A percentile compares a stretch with the other conserved stretches of the same genome.
Evolutionary conservation across 1,140 invertebrate species (phyloP).

Genomic region (Philopotamus ludificatus): DNA sequence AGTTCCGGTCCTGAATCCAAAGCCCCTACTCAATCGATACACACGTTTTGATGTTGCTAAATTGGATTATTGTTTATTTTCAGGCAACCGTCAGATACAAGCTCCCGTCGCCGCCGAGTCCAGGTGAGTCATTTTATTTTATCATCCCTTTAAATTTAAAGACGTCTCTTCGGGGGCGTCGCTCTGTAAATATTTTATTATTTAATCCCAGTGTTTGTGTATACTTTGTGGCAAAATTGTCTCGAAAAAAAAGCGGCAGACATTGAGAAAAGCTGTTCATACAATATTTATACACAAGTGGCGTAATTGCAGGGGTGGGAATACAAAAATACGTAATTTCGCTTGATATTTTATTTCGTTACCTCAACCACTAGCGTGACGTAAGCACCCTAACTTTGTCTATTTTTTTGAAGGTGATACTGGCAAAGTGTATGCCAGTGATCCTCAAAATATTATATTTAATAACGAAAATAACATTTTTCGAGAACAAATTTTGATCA

Average conservation of each 20-base stretch:
- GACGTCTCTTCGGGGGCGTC: too few species aligned
- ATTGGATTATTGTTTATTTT: constrained; percentile 43
- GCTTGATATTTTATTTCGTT: constrained; percentile 28
- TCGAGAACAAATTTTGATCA: too few species aligned
- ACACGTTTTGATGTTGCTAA: not conserved
- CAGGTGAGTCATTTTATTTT: constrained; percentile 49
- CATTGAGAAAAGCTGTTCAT: too few species aligned
- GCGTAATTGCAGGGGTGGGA: constrained; percentile 33
- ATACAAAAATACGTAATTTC: constrained; percentile 37
- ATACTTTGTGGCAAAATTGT: too few species aligned
- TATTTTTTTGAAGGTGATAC: too few species aligned
- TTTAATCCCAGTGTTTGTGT: too few species aligned
- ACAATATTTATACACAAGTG: constrained; percentile 36
- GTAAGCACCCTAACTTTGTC: constrained; percentile 23
- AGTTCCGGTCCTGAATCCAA: not conserved
- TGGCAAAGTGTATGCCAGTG: too few species aligned
- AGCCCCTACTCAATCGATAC: not conserved
- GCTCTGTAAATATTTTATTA: too few species aligned
- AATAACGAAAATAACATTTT: too few species aligned
- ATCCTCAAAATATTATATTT: too few species aligned
- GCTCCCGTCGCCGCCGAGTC: constrained; percentile 50
- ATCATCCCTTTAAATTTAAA: too few species aligned
- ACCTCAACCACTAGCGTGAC: constrained; percentile 24
- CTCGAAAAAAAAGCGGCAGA: too few species aligned
- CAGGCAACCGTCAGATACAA: constrained; percentile 53